Evolutionary conservation across 2,113 vertebrate genomes (phyloP).

Genomic region (Polyodon spathula): DNA sequence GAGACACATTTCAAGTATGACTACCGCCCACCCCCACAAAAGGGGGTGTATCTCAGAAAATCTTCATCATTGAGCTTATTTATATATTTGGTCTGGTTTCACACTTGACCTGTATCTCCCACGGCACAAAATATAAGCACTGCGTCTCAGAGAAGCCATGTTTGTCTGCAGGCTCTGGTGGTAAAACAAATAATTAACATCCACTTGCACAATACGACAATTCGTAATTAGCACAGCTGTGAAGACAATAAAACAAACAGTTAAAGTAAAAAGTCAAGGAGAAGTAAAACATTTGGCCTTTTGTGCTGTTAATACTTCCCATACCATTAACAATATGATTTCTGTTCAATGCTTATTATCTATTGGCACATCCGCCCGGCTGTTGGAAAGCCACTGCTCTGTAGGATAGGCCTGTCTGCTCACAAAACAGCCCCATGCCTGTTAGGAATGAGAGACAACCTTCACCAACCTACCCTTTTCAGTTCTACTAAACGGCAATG

Average conservation of each 20-base stretch:
- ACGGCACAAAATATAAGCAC: too few relatives aligned
- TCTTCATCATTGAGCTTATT: too few relatives aligned
- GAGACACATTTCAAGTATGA: too few relatives aligned
- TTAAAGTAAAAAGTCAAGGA: background rate
- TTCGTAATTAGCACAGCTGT: background rate
- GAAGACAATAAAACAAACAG: background rate
- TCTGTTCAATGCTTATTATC: conserved; percentile 3
- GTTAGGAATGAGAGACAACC: background rate
- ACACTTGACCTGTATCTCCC: too few relatives aligned
- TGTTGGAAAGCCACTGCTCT: background rate
- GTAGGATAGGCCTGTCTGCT: background rate
- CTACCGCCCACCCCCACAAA: too few relatives aligned
- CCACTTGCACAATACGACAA: background rate
- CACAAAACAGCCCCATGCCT: background rate
- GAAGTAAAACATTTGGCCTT: background rate
- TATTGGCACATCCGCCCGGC: background rate
- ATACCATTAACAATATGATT: conserved; percentile 2
- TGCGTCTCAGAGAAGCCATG: background rate
- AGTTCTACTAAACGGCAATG: background rate
- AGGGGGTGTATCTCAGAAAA: too few relatives aligned
- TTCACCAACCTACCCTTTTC: conserved; percentile 4
- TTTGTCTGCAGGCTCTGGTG: background rate
- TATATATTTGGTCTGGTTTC: too few relatives aligned
- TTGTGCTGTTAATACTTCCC: conserved; percentile 2
- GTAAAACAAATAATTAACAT: background rate